Base-by-base conservation (phyloP, 2,888 invertebrate genomes). In the Cryptocephalus moraei region DNA sequence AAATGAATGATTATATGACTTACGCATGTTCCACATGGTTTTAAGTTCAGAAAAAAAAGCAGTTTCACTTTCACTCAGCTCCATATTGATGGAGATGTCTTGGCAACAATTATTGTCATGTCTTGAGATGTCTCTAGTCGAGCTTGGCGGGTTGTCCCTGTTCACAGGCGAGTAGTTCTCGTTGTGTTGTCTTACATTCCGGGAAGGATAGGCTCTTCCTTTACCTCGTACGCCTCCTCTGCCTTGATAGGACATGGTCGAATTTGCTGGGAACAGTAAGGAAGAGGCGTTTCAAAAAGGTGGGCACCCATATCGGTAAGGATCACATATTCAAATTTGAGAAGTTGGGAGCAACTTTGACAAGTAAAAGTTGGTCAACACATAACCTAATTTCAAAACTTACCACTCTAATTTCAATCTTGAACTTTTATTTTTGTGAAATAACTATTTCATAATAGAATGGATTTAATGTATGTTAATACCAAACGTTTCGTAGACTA, bases 41-140 rank as follows among this genome's bases (percentile, higher is more conserved):
- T 71, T 72, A 33, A 78, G 56, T 52, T 75, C 71, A 11, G 68
- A 55, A 31, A 75, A 67, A 74, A 77, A 77, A 11, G 56, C 44
- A 48, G 51, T 49, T 40, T 67, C 66, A 44, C 63, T 62, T 8
- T 67, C 64, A 57, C 76, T 74, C 46, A 78, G 66, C 43, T 70
- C 64, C 47, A 74, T 69, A 56, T 71, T 66, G 33, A 78, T 63
- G 39, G 48, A 56, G 45, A 65, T 53, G 33, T 73, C 75, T 51
- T 68, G 54, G 54, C 64, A 64, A 51, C 63, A 63, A 48, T 60
- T 62, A 57, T 59, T 59, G 58, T 63, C 60, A 54, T 62, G 62
- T 51, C 58, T 57, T 50, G 59, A 60, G 61, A 61, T 62, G 61
- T 57, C 57, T 43, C 41, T 45, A 32, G 43, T 49, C 13, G 32